phyloP scores from a whole-genome alignment of 2,888 invertebrate genomes.

The Melitaea athalia region DNA sequence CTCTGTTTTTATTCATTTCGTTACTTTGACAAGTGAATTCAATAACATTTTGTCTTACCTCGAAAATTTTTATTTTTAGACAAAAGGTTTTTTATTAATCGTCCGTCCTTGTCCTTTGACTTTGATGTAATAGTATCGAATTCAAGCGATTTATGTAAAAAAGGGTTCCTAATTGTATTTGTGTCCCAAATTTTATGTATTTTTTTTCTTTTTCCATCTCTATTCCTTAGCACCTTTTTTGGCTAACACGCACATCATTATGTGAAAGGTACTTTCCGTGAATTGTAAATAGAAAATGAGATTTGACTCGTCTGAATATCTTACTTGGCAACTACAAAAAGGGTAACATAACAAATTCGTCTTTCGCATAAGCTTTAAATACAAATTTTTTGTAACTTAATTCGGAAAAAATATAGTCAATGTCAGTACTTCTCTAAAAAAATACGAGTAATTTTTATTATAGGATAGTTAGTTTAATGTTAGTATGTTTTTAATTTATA shows the following conservation, averaged over 20 bases:
- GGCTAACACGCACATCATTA: constrained; percentile 17
- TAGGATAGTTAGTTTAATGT: no score
- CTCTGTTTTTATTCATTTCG: no score
- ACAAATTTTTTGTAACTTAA: no score
- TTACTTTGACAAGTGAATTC: no score
- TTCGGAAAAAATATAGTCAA: no score
- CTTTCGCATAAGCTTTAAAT: not conserved
- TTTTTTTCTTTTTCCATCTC: constrained; percentile 1
- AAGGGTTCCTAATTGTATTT: constrained; percentile 34
- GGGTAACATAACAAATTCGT: not conserved
- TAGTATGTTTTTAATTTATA: no score
- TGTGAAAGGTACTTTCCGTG: constrained; percentile 20
- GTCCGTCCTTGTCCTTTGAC: not conserved
- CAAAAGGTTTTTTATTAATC: not conserved
- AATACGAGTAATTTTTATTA: no score
- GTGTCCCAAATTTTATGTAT: constrained; percentile 22
- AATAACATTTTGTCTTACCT: no score
- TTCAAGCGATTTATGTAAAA: constrained; percentile 19
- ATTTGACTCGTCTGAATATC: constrained; percentile 26
- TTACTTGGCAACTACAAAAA: constrained; percentile 19
- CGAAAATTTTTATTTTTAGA: not conserved
- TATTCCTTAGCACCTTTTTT: constrained; percentile 29
- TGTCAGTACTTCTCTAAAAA: no score
- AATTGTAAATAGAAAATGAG: constrained; percentile 27
- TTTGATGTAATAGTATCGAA: constrained; percentile 4